Evolutionary conservation across 2,888 invertebrate species (phyloP).

Genomic region (Thera britannica): DNA sequence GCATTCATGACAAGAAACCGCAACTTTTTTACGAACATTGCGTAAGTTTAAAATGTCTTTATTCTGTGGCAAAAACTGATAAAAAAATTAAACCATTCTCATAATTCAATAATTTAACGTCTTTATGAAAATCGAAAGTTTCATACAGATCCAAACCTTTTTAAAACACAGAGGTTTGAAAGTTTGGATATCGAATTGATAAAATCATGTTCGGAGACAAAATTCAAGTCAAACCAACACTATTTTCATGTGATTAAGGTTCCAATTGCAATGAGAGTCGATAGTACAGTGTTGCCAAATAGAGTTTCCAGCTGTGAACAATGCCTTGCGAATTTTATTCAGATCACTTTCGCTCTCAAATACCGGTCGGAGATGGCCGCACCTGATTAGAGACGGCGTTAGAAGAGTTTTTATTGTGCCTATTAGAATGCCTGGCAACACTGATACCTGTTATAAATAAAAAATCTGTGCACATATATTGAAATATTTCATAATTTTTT

Average conservation of each 20-base stretch:
- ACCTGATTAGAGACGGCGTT: conserved; percentile 36
- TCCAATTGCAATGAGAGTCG: conserved; percentile 1
- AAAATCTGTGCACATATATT: neutral
- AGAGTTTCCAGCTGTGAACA: conserved; percentile 74
- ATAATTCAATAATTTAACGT: neutral
- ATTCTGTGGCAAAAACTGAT: conserved; percentile 1
- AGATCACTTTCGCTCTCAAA: conserved; percentile 71
- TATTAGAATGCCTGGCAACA: conserved; percentile 9
- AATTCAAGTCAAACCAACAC: conserved; percentile 10
- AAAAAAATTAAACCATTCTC: neutral
- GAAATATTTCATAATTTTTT: no score
- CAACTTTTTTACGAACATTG: neutral
- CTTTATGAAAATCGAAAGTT: conserved; percentile 36
- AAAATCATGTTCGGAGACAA: conserved; percentile 22
- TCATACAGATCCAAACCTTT: conserved; percentile 32
- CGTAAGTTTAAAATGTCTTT: neutral
- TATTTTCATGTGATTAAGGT: neutral
- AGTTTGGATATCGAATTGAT: conserved; percentile 37
- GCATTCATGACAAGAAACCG: neutral
- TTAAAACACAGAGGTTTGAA: conserved; percentile 34
- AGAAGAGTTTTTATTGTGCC: conserved; percentile 15
- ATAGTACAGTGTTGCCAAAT: conserved; percentile 42
- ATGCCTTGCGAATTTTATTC: conserved; percentile 79
- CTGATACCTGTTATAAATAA: neutral
- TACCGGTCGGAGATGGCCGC: conserved; percentile 39